A percentile compares a stretch with the other conserved stretches of the same genome.
Evolutionary conservation across 2,113 vertebrate species (phyloP).

Genomic region (Otocyon megalotis): DNA sequence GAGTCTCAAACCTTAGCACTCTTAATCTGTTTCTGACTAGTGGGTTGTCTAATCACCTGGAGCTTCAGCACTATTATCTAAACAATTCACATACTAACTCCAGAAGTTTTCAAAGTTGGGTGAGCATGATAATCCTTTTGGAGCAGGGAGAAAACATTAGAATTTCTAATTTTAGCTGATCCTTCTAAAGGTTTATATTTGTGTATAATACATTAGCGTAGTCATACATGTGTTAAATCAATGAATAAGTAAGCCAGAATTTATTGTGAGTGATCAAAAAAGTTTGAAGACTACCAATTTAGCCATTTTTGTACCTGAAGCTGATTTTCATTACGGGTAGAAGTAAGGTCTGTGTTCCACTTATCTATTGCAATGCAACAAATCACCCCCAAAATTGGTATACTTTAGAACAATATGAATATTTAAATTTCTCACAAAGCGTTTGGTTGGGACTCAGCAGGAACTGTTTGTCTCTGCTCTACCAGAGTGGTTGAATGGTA

Average conservation of each 20-base stretch:
- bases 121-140: slow-evolving; percentile 2
- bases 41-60: not conserved
- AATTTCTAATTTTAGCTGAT: slow-evolving; percentile 49
- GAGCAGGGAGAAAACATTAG: slow-evolving; percentile 11
- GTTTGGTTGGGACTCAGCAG: not conserved
- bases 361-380: not conserved
- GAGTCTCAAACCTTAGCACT: not conserved
- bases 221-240: not conserved
- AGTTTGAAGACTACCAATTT: not conserved
- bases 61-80: not conserved
- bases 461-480: not conserved
- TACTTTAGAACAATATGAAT: not conserved
- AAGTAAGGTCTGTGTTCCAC: not conserved
- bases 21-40: not conserved
- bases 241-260: not conserved
- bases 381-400: not conserved
- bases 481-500: not conserved
- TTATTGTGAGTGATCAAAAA: not conserved
- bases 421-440: not conserved
- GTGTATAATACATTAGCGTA: not conserved
- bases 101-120: slow-evolving; percentile 40
- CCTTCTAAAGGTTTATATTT: not conserved
- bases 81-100: not conserved
- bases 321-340: not conserved
- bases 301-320: not conserved